Evolutionary conservation across 2,888 invertebrate species (phyloP).

Genomic region (Melitaea athalia): DNA sequence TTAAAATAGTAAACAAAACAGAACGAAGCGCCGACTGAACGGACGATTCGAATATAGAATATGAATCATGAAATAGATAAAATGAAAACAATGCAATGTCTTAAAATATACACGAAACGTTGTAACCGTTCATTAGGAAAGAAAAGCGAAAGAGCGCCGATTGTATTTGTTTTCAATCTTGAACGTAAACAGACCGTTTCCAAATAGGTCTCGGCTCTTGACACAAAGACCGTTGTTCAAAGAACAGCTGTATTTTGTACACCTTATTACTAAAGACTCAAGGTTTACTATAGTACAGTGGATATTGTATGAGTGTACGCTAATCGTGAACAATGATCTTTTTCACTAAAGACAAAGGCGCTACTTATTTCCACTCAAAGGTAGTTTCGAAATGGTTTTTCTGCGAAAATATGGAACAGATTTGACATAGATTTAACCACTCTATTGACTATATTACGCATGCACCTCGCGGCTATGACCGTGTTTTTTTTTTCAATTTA

Average conservation of each 20-base stretch:
- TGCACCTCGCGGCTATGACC: too few species aligned
- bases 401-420: neutral
- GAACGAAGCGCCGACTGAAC: neutral
- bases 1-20: neutral
- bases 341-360: conserved; percentile 22
- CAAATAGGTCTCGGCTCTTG: conserved; percentile 20
- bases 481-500: too few species aligned
- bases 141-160: conserved; percentile 16
- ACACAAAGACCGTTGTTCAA: conserved; percentile 16
- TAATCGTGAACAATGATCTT: conserved; percentile 24
- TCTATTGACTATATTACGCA: too few species aligned
- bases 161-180: conserved; percentile 29
- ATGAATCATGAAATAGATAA: neutral
- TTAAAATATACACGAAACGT: neutral
- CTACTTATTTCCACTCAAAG: conserved; percentile 17
- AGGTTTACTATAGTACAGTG: conserved; percentile 1
- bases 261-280: neutral
- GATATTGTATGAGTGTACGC: conserved; percentile 10
- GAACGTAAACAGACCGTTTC: conserved; percentile 29
- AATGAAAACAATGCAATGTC: neutral
- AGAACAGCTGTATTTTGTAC: conserved; percentile 15
- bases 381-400: neutral
- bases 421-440: neutral
- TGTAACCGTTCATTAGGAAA: conserved; percentile 1
- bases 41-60: neutral